phyloP scores from a whole-genome alignment of 1,140 invertebrate species.

The Drosophila arizonae region DNA sequence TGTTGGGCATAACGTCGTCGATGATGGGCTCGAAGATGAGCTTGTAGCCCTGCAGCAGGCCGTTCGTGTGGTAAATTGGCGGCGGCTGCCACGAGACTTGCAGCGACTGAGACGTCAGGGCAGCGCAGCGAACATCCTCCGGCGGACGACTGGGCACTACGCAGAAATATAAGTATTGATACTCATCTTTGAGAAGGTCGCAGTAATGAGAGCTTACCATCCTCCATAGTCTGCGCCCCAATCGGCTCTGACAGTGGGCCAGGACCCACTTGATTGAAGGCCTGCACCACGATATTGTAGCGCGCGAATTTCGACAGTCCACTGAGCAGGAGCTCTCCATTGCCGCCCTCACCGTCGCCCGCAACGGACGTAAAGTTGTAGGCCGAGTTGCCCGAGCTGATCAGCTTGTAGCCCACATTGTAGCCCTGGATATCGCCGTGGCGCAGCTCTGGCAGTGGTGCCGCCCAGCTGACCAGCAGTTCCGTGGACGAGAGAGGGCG shows the following conservation, averaged over 20 bases:
- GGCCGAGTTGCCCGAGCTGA: constrained; percentile 76
- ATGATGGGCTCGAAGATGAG: constrained; percentile 88
- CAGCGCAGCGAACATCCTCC: constrained; percentile 88
- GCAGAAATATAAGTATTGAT: not conserved
- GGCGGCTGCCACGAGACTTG: constrained; percentile 94
- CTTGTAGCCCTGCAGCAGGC: constrained; percentile 93
- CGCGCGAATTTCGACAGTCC: constrained; percentile 90
- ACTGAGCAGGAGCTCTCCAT: constrained; percentile 86
- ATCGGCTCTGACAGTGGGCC: constrained; percentile 90
- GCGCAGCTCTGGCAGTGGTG: constrained; percentile 87
- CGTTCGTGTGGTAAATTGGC: constrained; percentile 89
- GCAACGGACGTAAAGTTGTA: constrained; percentile 88
- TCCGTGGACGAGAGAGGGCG: constrained; percentile 90
- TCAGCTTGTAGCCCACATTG: constrained; percentile 84
- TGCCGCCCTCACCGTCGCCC: constrained; percentile 88
- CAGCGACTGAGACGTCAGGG: constrained; percentile 89
- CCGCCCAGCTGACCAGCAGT: constrained; percentile 90
- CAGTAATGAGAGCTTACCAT: constrained; percentile 84
- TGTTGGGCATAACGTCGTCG: constrained; percentile 79
- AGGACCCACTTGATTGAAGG: constrained; percentile 92
- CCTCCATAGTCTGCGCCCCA: constrained; percentile 90
- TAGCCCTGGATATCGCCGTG: constrained; percentile 90
- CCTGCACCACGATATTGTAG: constrained; percentile 92
- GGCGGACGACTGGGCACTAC: constrained; percentile 89
- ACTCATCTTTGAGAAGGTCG: not conserved